Percentiles rank a stretch among this genome's conserved stretches.
Conservation (phyloP, 2,888 invertebrate genomes). For the Athalia rosae region DNA sequence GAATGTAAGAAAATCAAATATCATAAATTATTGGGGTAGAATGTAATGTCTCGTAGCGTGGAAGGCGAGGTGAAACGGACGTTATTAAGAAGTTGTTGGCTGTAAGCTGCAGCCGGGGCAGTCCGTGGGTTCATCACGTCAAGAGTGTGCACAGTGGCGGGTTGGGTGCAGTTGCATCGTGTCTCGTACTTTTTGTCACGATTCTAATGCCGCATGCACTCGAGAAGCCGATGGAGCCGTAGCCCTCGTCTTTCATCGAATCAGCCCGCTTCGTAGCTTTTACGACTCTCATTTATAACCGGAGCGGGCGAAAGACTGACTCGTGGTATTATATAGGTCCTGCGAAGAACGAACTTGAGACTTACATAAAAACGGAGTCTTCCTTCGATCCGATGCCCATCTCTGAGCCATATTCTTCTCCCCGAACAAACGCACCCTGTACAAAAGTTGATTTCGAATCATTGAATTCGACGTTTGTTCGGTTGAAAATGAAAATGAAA, state of each 20-base stretch:
- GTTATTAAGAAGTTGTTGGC: background rate
- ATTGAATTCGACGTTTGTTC: too few species aligned
- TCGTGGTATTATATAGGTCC: too few species aligned
- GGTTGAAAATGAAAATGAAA: background rate
- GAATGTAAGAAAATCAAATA: background rate
- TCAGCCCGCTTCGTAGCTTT: conserved; percentile 37
- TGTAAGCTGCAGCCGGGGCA: background rate
- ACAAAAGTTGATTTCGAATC: too few species aligned
- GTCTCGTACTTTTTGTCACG: conserved; percentile 20
- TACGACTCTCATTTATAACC: conserved; percentile 22
- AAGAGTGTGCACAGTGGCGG: background rate
- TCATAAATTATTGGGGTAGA: background rate
- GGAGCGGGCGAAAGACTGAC: background rate
- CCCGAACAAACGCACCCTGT: too few species aligned
- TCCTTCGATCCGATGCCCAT: too few species aligned
- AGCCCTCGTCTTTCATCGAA: conserved; percentile 41
- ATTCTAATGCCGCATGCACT: background rate
- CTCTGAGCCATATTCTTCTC: too few species aligned
- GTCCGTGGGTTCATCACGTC: background rate
- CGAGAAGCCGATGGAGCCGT: conserved; percentile 10
- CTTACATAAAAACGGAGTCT: too few species aligned
- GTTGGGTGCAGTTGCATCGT: conserved; percentile 12
- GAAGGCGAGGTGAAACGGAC: background rate
- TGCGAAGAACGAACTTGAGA: too few species aligned
- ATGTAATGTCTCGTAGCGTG: background rate